Evolutionary conservation across 2,888 invertebrate genomes (phyloP), one percentile per base, ranked within the genome.

Genomic region (Cheilosia vernalis): DNA sequence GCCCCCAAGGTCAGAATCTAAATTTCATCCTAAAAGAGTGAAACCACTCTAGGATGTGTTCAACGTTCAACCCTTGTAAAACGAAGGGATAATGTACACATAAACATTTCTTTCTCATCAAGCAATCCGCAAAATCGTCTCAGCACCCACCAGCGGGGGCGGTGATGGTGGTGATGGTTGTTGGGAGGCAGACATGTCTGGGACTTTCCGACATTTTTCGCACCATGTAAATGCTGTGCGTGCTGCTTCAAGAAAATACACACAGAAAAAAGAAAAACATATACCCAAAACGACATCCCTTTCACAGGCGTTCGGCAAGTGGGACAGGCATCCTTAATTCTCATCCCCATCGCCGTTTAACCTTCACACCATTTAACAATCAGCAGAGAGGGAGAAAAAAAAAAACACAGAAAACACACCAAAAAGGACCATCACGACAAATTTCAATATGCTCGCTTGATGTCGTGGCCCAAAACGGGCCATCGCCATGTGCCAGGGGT

Each of bases 281-380:
- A n/a, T n/a, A 30, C 30, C 21, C 63, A 24, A 53, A 79, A 84
- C 64, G 84, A 84, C 84, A 79, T 79, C 84, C 79, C 69, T 84
- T 79, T 79, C 79, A 55, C 84, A 79, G 74, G 79, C 84, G 76
- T 79, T 79, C 79, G 84, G 67, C 84, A 79, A 84, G 79, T 84
- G 84, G 79, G 84, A 79, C 84, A 84, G 79, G 79, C 79, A 70
- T 74, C 84, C 84, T 84, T 79, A 79, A 84, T 74, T 79, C 79
- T 44, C 79, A 74, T 55, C 79, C 69, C 76, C 64, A 37, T 30
- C 74, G 55, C 64, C 69, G 49, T 61, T 79, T 79, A 84, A 79
- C 84, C 79, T 84, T 84, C 84, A 80, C 84, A 79, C 84, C 84
- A 84, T 84, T 84, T 84, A 84, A 80, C 84, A 84, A 84, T 76